Base-by-base conservation (phyloP, 1,140 invertebrate genomes). In the Pseudomyrmex cubaensis region DNA sequence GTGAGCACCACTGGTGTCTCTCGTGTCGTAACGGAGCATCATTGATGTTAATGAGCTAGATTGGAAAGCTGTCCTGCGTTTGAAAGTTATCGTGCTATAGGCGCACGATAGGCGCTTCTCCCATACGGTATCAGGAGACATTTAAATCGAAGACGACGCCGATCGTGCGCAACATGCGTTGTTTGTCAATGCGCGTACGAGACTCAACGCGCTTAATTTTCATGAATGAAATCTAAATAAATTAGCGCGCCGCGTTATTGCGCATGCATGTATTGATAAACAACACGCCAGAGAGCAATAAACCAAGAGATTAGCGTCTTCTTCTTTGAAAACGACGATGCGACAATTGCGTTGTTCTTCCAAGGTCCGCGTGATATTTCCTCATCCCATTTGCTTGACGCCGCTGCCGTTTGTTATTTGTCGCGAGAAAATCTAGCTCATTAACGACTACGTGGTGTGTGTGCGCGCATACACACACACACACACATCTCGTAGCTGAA, bases 41-140 rank as follows among this genome's bases (percentile, higher is more conserved):
- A 91, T 92, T 88, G 90, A 91, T 91, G 90, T 92, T 90, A 91
- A 92, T 92, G 89, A 91, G 89, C 89, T 91, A 88, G 90, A 92
- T 92, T 92, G 91, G 91, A 92, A 91, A 92, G 90, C 90, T 91
- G 89, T 90, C 87, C 85, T 84, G 85, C 84, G 84, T 89, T 90
- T 87, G 90, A 90, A 91, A 91, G 89, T 92, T 90, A 91, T 90
- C 83, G 88, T 89, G 83, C 80, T 82, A 67, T 70, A 67, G 13
- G 59, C 61, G 73, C 70, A 52, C 86, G 82, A 89, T 86, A 62
- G 69, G 46, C 78, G 66, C 70, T 22, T 76, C 56, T 57, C 52
- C 1, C 17, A 22, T 35, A 69, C 17, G 56, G 52, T 56, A 83
- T 83, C 22, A 17, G 13, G 73, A 8, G 64, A 84, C 64, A 15